Conservation (phyloP, 1,140 invertebrate genomes). For the Elysia chlorotica region DNA sequence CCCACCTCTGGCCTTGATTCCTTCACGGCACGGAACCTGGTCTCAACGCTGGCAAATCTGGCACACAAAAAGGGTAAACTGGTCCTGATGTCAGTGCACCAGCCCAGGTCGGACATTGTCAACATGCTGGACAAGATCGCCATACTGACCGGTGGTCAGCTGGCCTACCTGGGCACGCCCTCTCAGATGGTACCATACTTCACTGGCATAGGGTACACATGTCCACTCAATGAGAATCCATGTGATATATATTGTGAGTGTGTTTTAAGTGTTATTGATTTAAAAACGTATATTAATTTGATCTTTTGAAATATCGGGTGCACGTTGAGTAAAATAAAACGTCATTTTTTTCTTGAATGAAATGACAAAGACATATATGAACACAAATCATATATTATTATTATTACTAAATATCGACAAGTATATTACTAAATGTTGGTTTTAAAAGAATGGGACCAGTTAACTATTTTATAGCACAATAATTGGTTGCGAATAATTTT, state of each 20-base stretch:
- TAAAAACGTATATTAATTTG: neutral
- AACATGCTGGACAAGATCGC: slow-evolving; percentile 43
- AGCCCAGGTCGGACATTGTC: slow-evolving; percentile 52
- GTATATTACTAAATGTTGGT: neutral
- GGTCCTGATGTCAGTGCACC: slow-evolving; percentile 49
- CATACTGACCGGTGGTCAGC: slow-evolving; percentile 32
- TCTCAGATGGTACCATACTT: slow-evolving; percentile 45
- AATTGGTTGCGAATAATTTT: too few relatives aligned
- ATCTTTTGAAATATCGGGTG: neutral
- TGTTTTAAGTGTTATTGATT: neutral
- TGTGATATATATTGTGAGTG: slow-evolving; percentile 45
- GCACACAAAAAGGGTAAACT: slow-evolving; percentile 43
- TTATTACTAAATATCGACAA: neutral
- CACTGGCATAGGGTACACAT: slow-evolving; percentile 36
- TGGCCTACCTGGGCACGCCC: slow-evolving; percentile 36
- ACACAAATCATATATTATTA: neutral
- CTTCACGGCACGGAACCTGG: slow-evolving; percentile 45
- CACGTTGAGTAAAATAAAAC: neutral
- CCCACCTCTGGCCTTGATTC: slow-evolving; percentile 51
- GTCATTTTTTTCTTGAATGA: neutral
- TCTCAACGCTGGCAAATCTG: slow-evolving; percentile 37
- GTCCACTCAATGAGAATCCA: slow-evolving; percentile 45
- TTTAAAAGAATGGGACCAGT: too few relatives aligned
- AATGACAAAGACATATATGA: neutral
- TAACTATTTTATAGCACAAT: too few relatives aligned